A percentile compares a stretch with the other conserved stretches of the same genome.
phyloP scores from a whole-genome alignment of 2,888 invertebrate species.

The Brachycybe producta region DNA sequence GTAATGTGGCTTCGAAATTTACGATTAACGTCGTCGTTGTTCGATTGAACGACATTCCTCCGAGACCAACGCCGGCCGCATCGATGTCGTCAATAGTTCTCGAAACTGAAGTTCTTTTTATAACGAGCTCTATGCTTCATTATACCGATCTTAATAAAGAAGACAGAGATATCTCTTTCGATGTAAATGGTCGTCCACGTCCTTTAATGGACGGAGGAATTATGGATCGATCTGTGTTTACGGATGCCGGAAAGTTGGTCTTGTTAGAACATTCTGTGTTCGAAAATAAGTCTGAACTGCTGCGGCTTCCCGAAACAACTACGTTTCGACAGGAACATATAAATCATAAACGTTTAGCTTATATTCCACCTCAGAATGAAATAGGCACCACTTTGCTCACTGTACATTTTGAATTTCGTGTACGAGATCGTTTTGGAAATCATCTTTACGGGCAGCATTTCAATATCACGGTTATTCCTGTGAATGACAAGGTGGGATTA shows the following conservation, averaged over 20 bases:
- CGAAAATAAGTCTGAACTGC: neutral
- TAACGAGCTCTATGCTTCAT: neutral
- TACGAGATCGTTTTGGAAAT: neutral
- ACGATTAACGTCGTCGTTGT: neutral
- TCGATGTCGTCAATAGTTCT: neutral
- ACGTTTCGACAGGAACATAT: neutral
- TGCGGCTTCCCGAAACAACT: neutral
- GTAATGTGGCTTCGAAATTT: neutral
- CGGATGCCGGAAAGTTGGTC: neutral
- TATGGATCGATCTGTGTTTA: neutral
- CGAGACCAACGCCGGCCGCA: neutral
- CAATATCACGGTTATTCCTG: neutral
- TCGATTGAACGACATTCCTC: neutral
- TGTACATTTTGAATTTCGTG: neutral
- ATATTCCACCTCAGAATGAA: neutral
- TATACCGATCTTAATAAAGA: neutral
- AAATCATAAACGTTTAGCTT: neutral
- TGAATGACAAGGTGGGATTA: neutral
- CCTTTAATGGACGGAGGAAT: neutral
- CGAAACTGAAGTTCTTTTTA: neutral
- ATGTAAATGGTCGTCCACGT: neutral
- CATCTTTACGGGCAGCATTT: neutral
- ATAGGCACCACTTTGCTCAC: neutral
- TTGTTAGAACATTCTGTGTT: neutral
- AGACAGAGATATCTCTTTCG: neutral